Evolutionary conservation across 2,888 invertebrate species (phyloP).

Genomic region (Netelia melanura): DNA sequence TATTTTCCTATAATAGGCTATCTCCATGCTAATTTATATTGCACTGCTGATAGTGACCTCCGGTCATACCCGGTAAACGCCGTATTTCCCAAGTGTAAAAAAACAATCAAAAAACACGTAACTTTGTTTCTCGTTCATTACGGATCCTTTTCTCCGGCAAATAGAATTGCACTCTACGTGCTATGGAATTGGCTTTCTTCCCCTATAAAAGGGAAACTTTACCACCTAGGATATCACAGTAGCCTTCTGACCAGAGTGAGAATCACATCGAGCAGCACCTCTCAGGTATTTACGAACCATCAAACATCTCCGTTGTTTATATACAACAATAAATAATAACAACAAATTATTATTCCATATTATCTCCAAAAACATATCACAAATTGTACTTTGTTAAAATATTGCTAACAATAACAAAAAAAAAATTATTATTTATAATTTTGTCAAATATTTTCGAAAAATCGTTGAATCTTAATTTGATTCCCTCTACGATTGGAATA

Average conservation of each 20-base stretch:
- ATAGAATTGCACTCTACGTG: conserved; percentile 44
- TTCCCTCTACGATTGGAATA: not conserved
- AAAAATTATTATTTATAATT: not conserved
- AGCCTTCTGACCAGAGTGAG: conserved; percentile 43
- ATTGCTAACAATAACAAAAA: not conserved
- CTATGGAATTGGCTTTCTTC: conserved; percentile 42
- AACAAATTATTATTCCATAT: not conserved
- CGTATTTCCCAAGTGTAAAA: conserved; percentile 76
- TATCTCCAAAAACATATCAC: too few species aligned
- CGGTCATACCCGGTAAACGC: not conserved
- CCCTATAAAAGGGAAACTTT: conserved; percentile 76
- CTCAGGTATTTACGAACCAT: conserved; percentile 38
- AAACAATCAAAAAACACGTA: conserved; percentile 71
- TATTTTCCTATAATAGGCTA: not conserved
- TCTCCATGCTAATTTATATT: conserved; percentile 33
- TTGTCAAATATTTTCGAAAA: not conserved
- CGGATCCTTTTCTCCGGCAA: conserved; percentile 8
- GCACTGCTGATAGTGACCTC: not conserved
- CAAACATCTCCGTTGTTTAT: not conserved
- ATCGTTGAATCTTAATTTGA: not conserved
- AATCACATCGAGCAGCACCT: conserved; percentile 32
- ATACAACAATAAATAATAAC: not conserved
- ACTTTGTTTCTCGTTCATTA: conserved; percentile 70
- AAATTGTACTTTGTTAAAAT: too few species aligned
- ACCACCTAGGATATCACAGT: conserved; percentile 64